These are phyloP conservation scores for Pelosia muscerda DNA, from an alignment of 2,888 invertebrate species.

Conservation along the genomic window DNA sequence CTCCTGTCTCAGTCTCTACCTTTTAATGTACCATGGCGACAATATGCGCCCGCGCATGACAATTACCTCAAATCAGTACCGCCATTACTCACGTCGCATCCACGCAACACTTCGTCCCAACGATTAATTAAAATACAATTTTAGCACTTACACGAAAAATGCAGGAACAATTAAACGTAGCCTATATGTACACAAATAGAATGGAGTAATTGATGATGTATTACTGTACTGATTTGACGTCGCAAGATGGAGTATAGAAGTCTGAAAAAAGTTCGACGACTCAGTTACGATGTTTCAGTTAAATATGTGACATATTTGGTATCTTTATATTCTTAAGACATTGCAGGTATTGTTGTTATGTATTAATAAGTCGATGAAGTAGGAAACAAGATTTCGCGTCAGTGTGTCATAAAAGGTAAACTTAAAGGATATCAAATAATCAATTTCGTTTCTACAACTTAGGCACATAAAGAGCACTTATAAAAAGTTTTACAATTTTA, in stretches of 20 bases:
- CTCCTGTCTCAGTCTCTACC: conserved; percentile 10
- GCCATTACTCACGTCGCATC: conserved; percentile 78
- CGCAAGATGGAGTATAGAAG: conserved; percentile 24
- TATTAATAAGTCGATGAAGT: background rate
- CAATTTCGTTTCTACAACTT: no score
- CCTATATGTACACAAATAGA: conserved; percentile 45
- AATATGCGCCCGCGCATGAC: conserved; percentile 65
- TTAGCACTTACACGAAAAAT: conserved; percentile 70
- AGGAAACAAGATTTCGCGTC: no score
- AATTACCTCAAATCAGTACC: conserved; percentile 79
- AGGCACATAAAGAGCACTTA: no score
- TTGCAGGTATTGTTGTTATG: background rate
- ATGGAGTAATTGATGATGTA: conserved; percentile 53
- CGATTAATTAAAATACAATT: conserved; percentile 78
- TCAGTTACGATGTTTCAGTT: conserved; percentile 9
- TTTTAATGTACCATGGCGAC: conserved; percentile 42
- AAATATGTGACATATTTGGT: conserved; percentile 10
- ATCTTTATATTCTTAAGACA: no score
- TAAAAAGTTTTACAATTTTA: no score
- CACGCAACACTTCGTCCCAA: conserved; percentile 69
- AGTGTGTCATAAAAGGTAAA: no score
- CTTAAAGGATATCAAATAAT: no score
- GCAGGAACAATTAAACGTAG: conserved; percentile 50
- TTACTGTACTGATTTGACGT: conserved; percentile 27
- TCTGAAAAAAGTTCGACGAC: conserved; percentile 7